phyloP scores from a whole-genome alignment of 2,113 vertebrate genomes.

The Acanthochromis polyacanthus region DNA sequence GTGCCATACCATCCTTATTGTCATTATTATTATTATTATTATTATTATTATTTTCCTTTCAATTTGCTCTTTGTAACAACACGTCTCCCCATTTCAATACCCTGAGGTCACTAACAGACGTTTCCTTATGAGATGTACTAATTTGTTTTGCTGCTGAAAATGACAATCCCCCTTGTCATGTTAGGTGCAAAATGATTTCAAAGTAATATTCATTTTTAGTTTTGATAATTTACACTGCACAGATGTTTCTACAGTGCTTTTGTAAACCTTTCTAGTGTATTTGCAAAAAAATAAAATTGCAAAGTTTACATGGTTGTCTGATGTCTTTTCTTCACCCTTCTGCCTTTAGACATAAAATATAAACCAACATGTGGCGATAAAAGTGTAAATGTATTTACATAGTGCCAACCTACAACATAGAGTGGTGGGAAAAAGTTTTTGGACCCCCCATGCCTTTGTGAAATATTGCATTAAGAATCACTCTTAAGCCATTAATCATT shows the following conservation, averaged over 20 bases:
- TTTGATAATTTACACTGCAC: constrained; percentile 89
- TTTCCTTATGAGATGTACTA: constrained; percentile 69
- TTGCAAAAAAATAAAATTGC: constrained; percentile 85
- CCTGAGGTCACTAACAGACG: constrained; percentile 69
- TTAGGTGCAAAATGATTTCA: constrained; percentile 83
- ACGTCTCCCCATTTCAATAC: constrained; percentile 28
- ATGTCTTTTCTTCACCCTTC: constrained; percentile 25
- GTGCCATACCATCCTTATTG: constrained; percentile 75
- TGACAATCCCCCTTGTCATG: constrained; percentile 85
- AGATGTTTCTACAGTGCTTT: constrained; percentile 88
- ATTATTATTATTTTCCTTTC: constrained; percentile 23
- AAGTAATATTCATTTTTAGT: constrained; percentile 84
- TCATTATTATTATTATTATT: constrained; percentile 34
- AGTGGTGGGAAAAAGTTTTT: no score
- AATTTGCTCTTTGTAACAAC: constrained; percentile 40
- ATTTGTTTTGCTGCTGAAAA: constrained; percentile 85
- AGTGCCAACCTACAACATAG: no score
- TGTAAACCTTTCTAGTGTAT: constrained; percentile 90
- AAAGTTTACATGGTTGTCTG: constrained; percentile 32
- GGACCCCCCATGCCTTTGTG: no score
- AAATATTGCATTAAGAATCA: no score
- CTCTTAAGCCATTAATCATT: no score
- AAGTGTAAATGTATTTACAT: no score
- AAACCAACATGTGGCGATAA: background rate
- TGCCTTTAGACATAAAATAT: background rate